Evolutionary conservation across 2,113 vertebrate genomes (phyloP).

Genomic region (Galeopterus variegatus): DNA sequence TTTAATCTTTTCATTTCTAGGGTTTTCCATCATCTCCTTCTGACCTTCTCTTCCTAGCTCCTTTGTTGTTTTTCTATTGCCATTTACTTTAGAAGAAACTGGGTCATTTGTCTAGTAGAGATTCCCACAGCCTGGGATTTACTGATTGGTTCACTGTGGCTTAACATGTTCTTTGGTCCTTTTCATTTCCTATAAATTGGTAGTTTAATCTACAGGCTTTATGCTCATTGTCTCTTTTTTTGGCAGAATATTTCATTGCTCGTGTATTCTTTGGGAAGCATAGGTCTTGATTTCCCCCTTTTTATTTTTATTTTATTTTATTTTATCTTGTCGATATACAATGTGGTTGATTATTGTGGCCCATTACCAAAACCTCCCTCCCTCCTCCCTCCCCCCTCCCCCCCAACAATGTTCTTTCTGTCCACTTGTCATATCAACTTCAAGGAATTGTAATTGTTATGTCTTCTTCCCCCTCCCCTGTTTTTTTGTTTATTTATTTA

Average conservation of each 20-base stretch:
- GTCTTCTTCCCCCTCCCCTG: no score
- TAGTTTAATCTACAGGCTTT: background rate
- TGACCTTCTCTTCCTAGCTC: background rate
- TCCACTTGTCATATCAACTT: no score
- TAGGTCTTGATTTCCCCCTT: background rate
- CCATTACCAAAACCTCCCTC: no score
- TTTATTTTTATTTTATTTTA: no score
- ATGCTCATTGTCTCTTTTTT: background rate
- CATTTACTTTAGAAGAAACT: background rate
- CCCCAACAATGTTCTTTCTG: no score
- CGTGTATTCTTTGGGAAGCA: background rate
- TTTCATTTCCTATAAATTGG: background rate
- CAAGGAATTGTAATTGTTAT: no score
- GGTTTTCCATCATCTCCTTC: background rate
- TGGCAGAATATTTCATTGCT: background rate
- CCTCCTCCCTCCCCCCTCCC: no score
- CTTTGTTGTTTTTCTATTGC: background rate
- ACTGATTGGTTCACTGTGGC: background rate
- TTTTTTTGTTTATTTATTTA: no score
- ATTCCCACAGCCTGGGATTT: background rate
- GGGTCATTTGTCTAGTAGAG: background rate
- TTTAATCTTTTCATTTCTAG: background rate
- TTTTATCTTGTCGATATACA: no score
- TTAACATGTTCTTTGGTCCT: background rate
- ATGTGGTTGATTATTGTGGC: no score